Evolutionary conservation across 2,797 vertebrate species (phyloP).

Genomic region (Tauraco hartlaubi): DNA sequence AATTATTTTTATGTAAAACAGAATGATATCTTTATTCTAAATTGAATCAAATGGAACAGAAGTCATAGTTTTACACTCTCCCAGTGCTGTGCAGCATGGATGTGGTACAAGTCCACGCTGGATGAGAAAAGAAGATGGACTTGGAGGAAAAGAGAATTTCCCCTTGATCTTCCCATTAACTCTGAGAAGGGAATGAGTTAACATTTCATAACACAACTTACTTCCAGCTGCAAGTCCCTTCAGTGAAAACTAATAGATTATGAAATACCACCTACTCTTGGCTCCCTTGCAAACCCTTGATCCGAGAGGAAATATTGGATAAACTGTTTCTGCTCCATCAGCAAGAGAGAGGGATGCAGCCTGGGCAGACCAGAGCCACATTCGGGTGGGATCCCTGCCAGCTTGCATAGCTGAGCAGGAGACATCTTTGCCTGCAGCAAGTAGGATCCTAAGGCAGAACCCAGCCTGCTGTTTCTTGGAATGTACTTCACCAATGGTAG

Average conservation of each 20-base stretch:
- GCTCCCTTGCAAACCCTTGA: neutral
- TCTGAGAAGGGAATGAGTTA: neutral
- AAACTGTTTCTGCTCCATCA: neutral
- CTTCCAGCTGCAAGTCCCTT: neutral
- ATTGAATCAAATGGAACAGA: neutral
- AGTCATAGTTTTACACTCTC: neutral
- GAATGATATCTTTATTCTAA: neutral
- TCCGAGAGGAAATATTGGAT: neutral
- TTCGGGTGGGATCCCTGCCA: fast-evolving
- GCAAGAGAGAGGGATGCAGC: neutral
- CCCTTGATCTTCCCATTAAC: neutral
- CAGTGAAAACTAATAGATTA: neutral
- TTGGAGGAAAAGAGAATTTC: neutral
- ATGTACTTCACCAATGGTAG: neutral
- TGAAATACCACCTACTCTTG: neutral
- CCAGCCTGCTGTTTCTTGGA: neutral
- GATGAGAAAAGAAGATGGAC: neutral
- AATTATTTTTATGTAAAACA: neutral
- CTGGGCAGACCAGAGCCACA: neutral
- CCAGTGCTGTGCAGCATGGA: neutral
- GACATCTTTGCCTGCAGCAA: neutral
- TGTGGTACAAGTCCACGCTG: neutral
- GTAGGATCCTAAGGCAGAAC: neutral
- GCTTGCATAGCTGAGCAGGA: neutral
- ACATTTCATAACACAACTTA: neutral